phyloP scores from a whole-genome alignment of 2,888 invertebrate species.

The Caradrina clavipalpis region DNA sequence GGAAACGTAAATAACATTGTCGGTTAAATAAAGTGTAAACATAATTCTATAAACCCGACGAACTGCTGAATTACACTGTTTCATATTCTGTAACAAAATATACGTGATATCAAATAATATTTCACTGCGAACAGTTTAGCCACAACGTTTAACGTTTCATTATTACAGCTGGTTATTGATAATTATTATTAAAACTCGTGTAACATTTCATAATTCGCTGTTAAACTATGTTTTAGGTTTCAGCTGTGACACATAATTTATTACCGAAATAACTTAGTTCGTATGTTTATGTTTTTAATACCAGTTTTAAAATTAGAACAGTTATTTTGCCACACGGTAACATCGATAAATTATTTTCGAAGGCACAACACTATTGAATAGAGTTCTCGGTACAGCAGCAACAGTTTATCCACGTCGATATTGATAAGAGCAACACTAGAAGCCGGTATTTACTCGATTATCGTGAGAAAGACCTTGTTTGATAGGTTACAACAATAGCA shows the following conservation, averaged over 20 bases:
- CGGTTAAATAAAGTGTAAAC: slow-evolving; percentile 38
- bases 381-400: neutral
- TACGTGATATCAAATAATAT: slow-evolving; percentile 53
- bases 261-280: neutral
- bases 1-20: slow-evolving; percentile 12
- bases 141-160: slow-evolving; percentile 26
- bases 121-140: slow-evolving; percentile 41
- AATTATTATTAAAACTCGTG: slow-evolving; percentile 38
- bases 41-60: slow-evolving; percentile 20
- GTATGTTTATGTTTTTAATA: neutral
- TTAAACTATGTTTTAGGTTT: slow-evolving; percentile 10
- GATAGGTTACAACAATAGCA: neutral
- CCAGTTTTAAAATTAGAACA: neutral
- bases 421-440: slow-evolving; percentile 14
- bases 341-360: slow-evolving; percentile 6
- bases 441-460: neutral
- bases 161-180: slow-evolving; percentile 32
- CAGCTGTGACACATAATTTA: slow-evolving; percentile 21
- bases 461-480: neutral
- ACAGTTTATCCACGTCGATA: slow-evolving; percentile 12
- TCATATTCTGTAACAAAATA: slow-evolving; percentile 36
- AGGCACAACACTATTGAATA: slow-evolving; percentile 15
- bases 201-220: slow-evolving; percentile 32
- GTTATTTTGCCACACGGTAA: too few relatives aligned
- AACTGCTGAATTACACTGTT: slow-evolving; percentile 22